A percentile compares a stretch with the other conserved stretches of the same genome.
phyloP scores from a whole-genome alignment of 2,113 vertebrate species.

The Delphinapterus leucas region DNA sequence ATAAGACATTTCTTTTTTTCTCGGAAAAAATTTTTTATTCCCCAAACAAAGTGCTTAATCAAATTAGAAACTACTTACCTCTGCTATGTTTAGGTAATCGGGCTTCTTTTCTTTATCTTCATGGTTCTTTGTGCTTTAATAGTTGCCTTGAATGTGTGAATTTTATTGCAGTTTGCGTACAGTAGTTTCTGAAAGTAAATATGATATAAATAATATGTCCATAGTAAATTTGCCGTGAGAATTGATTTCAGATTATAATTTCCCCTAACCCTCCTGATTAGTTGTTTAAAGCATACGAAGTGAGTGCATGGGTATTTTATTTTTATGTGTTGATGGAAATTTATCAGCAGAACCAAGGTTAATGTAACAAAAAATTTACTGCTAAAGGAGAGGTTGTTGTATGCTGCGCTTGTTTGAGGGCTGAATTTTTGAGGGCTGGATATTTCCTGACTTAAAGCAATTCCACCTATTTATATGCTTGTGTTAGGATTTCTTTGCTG shows the following conservation, averaged over 20 bases:
- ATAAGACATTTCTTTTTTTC: background rate
- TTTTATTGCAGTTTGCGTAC: background rate
- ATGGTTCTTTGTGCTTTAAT: background rate
- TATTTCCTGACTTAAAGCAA: background rate
- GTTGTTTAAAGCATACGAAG: background rate
- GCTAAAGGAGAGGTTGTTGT: background rate
- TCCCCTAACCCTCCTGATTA: background rate
- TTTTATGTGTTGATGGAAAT: background rate
- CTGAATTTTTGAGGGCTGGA: background rate
- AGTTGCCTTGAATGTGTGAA: background rate
- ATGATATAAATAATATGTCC: background rate
- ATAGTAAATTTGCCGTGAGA: background rate
- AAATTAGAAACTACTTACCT: background rate
- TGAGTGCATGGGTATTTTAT: background rate
- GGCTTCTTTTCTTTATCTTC: background rate
- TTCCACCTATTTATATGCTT: background rate
- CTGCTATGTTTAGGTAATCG: background rate
- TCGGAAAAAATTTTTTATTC: background rate
- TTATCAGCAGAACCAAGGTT: background rate
- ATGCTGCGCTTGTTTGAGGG: background rate
- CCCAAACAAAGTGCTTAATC: background rate
- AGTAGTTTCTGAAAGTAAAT: background rate
- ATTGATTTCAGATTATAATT: background rate
- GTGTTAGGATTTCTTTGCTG: background rate
- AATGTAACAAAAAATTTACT: background rate